These are phyloP conservation scores for Diglossa cyanea DNA, from an alignment of 2,797 vertebrate genomes.

Conservation along the genomic window DNA sequence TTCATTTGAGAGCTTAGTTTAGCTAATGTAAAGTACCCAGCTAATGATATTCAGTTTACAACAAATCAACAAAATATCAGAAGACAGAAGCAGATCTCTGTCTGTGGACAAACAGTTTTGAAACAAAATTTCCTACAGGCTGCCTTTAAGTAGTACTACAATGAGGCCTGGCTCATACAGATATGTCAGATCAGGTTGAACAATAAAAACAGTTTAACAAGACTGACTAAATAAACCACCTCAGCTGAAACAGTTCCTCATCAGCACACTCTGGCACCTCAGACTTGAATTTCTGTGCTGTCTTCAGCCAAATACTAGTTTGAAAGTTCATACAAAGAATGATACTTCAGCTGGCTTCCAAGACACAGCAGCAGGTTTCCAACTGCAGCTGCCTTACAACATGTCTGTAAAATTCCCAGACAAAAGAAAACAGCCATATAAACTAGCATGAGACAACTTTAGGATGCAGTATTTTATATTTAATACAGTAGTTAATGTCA, in stretches of 20 bases:
- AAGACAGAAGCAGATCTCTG: not conserved
- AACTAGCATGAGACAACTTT: not conserved
- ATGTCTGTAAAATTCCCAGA: not conserved
- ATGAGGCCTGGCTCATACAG: not conserved
- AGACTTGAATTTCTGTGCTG: not conserved
- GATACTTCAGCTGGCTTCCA: constrained; percentile 1
- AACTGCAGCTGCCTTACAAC: constrained; percentile 34
- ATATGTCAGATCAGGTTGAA: not conserved
- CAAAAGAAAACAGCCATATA: constrained; percentile 39
- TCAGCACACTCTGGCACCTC: not conserved
- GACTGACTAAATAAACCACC: not conserved
- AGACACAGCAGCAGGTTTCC: constrained; percentile 23
- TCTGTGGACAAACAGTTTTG: not conserved
- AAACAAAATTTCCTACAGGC: not conserved
- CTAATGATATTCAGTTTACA: not conserved
- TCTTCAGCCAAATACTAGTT: not conserved
- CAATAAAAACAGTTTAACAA: not conserved
- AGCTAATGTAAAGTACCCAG: not conserved
- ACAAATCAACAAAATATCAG: not conserved
- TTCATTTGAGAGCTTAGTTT: not conserved
- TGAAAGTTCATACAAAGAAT: not conserved
- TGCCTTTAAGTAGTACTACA: not conserved
- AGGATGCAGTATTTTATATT: constrained; percentile 44
- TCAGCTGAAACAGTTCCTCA: not conserved
- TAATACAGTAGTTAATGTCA: constrained; percentile 29